Evolutionary conservation across 2,113 vertebrate genomes (phyloP).

Genomic region (Leptosomus discolor): DNA sequence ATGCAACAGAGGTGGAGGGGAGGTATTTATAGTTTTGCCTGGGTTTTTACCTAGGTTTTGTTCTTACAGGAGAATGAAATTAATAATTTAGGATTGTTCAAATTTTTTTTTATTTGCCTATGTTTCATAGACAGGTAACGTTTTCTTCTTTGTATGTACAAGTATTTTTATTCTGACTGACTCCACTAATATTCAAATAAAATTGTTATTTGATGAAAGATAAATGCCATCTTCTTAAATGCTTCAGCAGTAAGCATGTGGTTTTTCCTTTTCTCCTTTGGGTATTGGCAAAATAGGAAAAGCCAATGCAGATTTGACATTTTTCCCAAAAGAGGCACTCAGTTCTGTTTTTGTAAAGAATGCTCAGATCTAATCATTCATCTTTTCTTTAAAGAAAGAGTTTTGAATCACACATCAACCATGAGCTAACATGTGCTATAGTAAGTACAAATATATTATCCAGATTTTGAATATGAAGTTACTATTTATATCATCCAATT

Average conservation of each 20-base stretch:
- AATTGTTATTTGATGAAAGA: not conserved
- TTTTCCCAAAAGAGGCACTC: not conserved
- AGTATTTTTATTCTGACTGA: not conserved
- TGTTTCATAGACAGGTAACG: not conserved
- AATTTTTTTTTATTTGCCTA: not conserved
- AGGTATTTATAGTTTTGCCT: not conserved
- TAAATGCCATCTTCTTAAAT: not conserved
- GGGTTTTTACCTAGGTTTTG: not conserved
- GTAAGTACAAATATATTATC: not conserved
- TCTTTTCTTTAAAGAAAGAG: not conserved
- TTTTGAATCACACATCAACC: not conserved
- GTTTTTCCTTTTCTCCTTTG: not conserved
- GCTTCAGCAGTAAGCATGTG: not conserved
- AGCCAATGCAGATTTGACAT: not conserved
- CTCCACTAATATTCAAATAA: not conserved
- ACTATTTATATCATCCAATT: not conserved
- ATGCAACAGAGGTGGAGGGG: fast-evolving
- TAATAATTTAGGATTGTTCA: not conserved
- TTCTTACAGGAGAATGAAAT: not conserved
- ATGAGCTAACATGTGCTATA: not conserved
- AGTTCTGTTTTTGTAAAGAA: not conserved
- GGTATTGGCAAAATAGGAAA: not conserved
- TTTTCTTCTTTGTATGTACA: not conserved
- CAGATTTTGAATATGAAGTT: not conserved
- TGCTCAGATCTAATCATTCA: not conserved